Evolutionary conservation across 2,113 vertebrate species (phyloP).

Genomic region (Nyctereutes procyonoides): DNA sequence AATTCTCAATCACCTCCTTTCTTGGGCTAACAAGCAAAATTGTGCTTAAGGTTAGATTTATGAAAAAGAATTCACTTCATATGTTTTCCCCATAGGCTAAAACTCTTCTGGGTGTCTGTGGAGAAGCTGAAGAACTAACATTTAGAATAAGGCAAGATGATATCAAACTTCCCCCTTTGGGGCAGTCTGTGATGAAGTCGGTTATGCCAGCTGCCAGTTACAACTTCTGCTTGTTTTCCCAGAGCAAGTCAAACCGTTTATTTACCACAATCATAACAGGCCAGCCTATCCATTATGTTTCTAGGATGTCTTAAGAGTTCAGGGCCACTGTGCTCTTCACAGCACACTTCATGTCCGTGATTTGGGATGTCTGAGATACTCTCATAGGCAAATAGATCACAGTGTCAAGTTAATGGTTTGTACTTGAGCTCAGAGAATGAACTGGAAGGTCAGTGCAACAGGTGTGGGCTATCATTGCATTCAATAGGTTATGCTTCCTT

Average conservation of each 20-base stretch:
- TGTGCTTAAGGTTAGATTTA: neutral
- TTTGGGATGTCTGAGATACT: neutral
- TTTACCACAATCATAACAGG: neutral
- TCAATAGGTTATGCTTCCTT: neutral
- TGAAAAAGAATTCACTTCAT: neutral
- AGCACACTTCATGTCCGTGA: neutral
- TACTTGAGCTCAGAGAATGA: neutral
- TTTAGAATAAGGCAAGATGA: neutral
- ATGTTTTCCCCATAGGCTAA: neutral
- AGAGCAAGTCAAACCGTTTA: neutral
- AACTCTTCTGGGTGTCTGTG: neutral
- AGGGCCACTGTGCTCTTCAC: neutral
- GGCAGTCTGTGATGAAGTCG: neutral
- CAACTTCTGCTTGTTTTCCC: neutral
- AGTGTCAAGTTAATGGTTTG: constrained; percentile 34
- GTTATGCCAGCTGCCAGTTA: neutral
- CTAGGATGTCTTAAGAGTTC: neutral
- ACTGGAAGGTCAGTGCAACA: neutral
- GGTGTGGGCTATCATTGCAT: neutral
- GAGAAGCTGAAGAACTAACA: neutral
- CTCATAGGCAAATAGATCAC: constrained; percentile 7
- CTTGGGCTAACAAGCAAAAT: neutral
- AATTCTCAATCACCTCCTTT: neutral
- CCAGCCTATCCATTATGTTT: neutral
- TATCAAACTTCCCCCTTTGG: neutral